Conservation (phyloP, 2,888 invertebrate genomes). For the Heliconius ismenius region DNA sequence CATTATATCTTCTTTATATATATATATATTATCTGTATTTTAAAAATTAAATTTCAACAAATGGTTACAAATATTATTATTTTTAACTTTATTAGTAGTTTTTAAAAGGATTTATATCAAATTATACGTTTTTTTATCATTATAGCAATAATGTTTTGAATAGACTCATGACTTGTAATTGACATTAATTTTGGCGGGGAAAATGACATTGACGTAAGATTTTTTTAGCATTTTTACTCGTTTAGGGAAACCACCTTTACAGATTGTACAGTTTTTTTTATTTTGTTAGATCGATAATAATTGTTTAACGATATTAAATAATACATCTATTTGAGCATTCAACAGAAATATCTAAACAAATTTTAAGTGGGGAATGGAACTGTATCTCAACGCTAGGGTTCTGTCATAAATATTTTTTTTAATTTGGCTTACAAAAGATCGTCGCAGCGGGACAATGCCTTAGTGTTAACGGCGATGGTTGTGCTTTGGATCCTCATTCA, state of each 20-base stretch:
- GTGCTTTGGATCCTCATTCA: no score
- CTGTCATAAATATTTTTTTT: no score
- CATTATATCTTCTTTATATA: not conserved
- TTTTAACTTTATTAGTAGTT: slow-evolving; percentile 6
- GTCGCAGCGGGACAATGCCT: no score
- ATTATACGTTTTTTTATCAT: slow-evolving; percentile 24
- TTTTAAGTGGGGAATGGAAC: no score
- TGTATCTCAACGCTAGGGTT: no score
- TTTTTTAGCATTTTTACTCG: slow-evolving; percentile 46
- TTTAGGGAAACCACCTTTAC: slow-evolving; percentile 43
- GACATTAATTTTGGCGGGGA: slow-evolving; percentile 31
- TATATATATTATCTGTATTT: not conserved
- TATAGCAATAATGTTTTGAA: slow-evolving; percentile 16
- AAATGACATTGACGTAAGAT: slow-evolving; percentile 37
- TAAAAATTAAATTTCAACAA: slow-evolving; percentile 9
- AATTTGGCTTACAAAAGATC: no score
- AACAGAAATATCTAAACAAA: no score
- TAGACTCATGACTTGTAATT: slow-evolving; percentile 11
- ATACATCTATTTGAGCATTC: no score
- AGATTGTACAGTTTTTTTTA: slow-evolving; percentile 5
- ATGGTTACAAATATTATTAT: slow-evolving; percentile 22
- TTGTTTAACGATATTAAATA: not conserved
- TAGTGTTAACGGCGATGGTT: no score
- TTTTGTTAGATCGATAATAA: slow-evolving; percentile 8
- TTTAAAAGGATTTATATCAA: slow-evolving; percentile 28